Conservation (phyloP, 2,113 vertebrate genomes). For the Lepus europaeus region DNA sequence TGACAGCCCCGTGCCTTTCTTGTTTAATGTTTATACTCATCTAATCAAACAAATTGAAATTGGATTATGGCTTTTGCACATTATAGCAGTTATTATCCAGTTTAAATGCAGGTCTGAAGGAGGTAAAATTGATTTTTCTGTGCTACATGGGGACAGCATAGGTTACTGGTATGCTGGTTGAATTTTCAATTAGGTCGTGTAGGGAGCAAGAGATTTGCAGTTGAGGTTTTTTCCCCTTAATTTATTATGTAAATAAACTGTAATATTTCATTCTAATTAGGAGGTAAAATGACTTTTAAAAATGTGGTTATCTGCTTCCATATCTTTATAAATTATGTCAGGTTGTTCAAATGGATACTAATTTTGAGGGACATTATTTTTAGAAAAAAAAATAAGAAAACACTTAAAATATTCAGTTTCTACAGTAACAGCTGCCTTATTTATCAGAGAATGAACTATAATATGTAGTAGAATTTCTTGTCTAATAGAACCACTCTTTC, state of each 20-base stretch:
- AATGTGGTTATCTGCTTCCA: conserved; percentile 27
- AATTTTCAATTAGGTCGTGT: conserved; percentile 71
- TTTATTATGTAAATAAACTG: conserved; percentile 70
- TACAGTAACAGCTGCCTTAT: conserved; percentile 29
- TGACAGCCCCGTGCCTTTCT: conserved; percentile 64
- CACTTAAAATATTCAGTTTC: conserved; percentile 9
- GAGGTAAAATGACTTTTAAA: conserved; percentile 61
- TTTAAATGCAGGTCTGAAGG: conserved; percentile 77
- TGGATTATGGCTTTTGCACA: conserved; percentile 73
- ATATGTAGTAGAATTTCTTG: conserved; percentile 46
- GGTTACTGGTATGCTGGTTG: conserved; percentile 64
- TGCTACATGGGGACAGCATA: conserved; percentile 58
- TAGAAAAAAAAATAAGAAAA: conserved; percentile 52
- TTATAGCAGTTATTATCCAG: conserved; percentile 74
- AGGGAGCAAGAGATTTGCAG: conserved; percentile 65
- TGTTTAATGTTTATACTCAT: conserved; percentile 76
- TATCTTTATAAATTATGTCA: conserved; percentile 70
- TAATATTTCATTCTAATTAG: conserved; percentile 77
- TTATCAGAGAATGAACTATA: conserved; percentile 17
- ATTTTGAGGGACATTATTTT: conserved; percentile 68
- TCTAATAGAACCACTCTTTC: conserved; percentile 24
- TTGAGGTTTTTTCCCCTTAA: conserved; percentile 30
- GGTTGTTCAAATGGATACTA: conserved; percentile 62
- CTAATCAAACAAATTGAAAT: conserved; percentile 80
- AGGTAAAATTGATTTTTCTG: conserved; percentile 80